These are phyloP conservation scores for Peromyscus maniculatus DNA, from an alignment of 2,113 vertebrate genomes.

Conservation along the genomic window DNA sequence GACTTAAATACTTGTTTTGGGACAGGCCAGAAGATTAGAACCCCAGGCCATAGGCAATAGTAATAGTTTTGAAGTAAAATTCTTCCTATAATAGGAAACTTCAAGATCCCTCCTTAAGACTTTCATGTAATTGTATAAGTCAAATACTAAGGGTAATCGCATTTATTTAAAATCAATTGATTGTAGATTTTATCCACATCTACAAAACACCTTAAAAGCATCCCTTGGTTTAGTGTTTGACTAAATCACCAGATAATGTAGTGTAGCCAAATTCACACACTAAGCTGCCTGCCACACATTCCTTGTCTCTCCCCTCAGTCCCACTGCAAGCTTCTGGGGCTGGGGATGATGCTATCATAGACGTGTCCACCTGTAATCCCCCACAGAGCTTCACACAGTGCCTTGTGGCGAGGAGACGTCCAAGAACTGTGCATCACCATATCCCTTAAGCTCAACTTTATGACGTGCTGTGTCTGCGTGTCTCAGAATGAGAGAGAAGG, in stretches of 20 bases:
- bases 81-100: background rate
- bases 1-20: background rate
- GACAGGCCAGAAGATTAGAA: background rate
- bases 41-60: background rate
- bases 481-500: background rate
- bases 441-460: constrained; percentile 19
- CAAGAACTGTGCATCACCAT: background rate
- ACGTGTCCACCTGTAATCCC: background rate
- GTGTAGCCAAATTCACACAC: background rate
- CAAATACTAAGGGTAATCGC: background rate
- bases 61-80: background rate
- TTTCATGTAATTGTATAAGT: background rate
- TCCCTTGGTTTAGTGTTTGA: background rate
- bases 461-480: background rate
- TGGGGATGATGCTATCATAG: background rate
- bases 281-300: background rate
- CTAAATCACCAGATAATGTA: background rate
- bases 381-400: background rate
- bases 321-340: background rate
- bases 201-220: background rate
- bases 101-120: background rate
- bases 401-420: background rate
- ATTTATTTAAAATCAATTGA: background rate
- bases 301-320: background rate
- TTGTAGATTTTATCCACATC: background rate